phyloP scores from a whole-genome alignment of 2,888 invertebrate species.

The Agrochola macilenta region DNA sequence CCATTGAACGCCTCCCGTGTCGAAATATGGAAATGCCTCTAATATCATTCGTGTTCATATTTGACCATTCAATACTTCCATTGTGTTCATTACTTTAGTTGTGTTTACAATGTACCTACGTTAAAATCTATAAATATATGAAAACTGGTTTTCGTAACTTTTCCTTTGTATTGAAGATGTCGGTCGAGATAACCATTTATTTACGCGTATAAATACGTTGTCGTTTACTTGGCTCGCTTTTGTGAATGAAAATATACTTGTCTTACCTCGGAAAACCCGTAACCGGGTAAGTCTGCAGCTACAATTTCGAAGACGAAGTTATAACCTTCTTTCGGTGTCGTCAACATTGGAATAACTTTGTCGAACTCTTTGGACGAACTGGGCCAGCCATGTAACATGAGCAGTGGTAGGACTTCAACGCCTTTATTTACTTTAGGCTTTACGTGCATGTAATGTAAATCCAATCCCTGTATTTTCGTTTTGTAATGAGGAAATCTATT shows the following conservation, averaged over 20 bases:
- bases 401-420: slow-evolving; percentile 90
- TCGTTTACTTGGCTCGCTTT: slow-evolving; percentile 4
- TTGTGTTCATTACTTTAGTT: not conserved
- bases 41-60: slow-evolving; percentile 14
- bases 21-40: slow-evolving; percentile 26
- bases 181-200: slow-evolving; percentile 20
- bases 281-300: slow-evolving; percentile 93
- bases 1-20: not conserved
- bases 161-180: slow-evolving; percentile 36
- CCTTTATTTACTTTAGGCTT: slow-evolving; percentile 86
- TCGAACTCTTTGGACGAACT: slow-evolving; percentile 96
- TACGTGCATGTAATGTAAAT: slow-evolving; percentile 94
- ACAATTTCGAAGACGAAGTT: slow-evolving; percentile 93
- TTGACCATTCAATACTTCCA: slow-evolving; percentile 6
- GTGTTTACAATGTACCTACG: slow-evolving; percentile 6
- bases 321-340: slow-evolving; percentile 87
- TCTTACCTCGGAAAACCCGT: slow-evolving; percentile 92
- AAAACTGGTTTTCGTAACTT: slow-evolving; percentile 26
- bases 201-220: not conserved
- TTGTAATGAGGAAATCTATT: slow-evolving; percentile 94
- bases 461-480: slow-evolving; percentile 93
- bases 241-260: slow-evolving; percentile 1
- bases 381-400: slow-evolving; percentile 97
- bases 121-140: slow-evolving; percentile 33
- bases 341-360: slow-evolving; percentile 93